phyloP scores from a whole-genome alignment of 1,140 invertebrate genomes.

The Drosophila azteca region DNA sequence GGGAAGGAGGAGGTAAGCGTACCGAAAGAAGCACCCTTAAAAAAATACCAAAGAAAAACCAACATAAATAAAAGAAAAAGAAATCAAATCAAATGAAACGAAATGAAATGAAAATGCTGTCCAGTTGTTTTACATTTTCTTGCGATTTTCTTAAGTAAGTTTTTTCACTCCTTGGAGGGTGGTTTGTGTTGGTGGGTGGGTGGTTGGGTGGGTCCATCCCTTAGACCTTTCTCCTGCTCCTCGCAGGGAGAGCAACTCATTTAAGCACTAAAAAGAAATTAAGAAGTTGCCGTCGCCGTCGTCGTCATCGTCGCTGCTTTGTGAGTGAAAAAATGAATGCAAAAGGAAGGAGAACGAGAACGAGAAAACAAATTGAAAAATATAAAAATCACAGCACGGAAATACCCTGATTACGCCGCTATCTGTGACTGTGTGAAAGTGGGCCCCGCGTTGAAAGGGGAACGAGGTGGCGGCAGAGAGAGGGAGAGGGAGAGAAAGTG shows the following conservation, averaged over 20 bases:
- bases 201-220: background rate
- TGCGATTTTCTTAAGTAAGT: constrained; percentile 78
- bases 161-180: constrained; percentile 49
- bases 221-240: background rate
- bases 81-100: constrained; percentile 49
- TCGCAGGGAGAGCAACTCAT: constrained; percentile 57
- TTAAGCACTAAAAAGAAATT: constrained; percentile 80
- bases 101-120: constrained; percentile 66
- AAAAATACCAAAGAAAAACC: constrained; percentile 46
- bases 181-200: background rate
- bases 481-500: background rate
- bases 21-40: constrained; percentile 45
- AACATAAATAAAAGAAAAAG: constrained; percentile 50
- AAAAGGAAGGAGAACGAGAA: constrained; percentile 17
- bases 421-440: constrained; percentile 62
- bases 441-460: constrained; percentile 4
- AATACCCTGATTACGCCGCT: constrained; percentile 81
- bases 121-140: constrained; percentile 79
- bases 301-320: background rate
- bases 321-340: constrained; percentile 16
- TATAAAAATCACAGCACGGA: constrained; percentile 81
- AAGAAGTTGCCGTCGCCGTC: constrained; percentile 59
- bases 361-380: constrained; percentile 72
- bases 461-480: background rate
- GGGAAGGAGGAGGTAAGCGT: constrained; percentile 5